These are phyloP conservation scores for Bombus sylvicola DNA, from an alignment of 1,140 invertebrate species.

Conservation along the genomic window DNA sequence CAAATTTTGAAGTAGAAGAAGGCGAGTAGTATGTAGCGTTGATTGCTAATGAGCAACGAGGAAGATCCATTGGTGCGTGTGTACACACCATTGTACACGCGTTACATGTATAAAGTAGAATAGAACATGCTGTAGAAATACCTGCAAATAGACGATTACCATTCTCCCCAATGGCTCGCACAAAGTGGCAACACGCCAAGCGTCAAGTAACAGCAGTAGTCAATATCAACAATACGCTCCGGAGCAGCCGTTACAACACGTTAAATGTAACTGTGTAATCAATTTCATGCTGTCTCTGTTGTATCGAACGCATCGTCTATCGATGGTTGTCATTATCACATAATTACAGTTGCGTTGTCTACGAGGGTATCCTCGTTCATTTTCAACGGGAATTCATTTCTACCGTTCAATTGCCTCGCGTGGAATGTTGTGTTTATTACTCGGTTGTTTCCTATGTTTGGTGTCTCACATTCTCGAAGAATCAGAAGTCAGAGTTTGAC, in stretches of 20 bases:
- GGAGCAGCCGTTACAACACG: neutral
- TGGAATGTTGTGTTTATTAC: neutral
- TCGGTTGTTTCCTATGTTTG: neutral
- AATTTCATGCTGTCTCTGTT: conserved; percentile 25
- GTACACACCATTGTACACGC: neutral
- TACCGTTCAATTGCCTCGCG: neutral
- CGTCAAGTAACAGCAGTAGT: conserved; percentile 40
- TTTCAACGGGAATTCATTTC: neutral
- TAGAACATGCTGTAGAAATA: conserved; percentile 7
- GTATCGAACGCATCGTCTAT: neutral
- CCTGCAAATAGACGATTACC: conserved; percentile 31
- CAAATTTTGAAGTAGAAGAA: neutral
- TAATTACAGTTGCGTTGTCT: neutral
- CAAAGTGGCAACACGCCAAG: conserved; percentile 42
- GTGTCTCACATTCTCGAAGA: no score
- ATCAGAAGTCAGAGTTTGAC: neutral
- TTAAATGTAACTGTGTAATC: conserved; percentile 16
- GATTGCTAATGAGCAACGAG: conserved; percentile 36
- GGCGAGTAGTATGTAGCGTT: neutral
- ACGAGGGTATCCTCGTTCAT: neutral
- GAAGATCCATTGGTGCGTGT: conserved; percentile 13
- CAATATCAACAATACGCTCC: conserved; percentile 35
- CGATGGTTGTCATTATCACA: no score
- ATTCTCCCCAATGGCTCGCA: conserved; percentile 17
- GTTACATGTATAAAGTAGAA: neutral